These are phyloP conservation scores for Eleutherodactylus coqui DNA, from an alignment of 2,797 vertebrate species.

Conservation along the genomic window DNA sequence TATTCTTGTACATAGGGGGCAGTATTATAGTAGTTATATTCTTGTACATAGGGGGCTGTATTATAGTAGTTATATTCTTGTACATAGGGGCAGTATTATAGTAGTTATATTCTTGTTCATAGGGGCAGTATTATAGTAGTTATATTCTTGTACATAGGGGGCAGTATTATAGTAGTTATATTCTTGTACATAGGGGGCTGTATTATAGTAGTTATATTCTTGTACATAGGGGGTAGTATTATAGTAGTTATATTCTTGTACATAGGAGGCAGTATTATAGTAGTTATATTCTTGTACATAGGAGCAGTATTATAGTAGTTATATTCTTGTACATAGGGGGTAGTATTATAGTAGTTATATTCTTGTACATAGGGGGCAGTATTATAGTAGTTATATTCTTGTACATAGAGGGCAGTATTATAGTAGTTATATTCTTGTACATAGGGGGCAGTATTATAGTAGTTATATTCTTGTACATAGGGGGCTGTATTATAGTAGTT, in stretches of 20 bases:
- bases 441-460: neutral
- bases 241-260: slow-evolving; percentile 15
- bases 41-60: too few species aligned
- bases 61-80: too few species aligned
- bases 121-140: too few species aligned
- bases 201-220: too few species aligned
- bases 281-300: slow-evolving; percentile 6
- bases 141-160: too few species aligned
- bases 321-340: neutral
- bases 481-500: slow-evolving; percentile 1
- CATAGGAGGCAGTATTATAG: slow-evolving; percentile 1
- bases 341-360: slow-evolving; percentile 19
- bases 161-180: too few species aligned
- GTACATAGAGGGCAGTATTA: neutral
- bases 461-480: slow-evolving; percentile 7
- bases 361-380: slow-evolving; percentile 5
- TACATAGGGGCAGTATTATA: too few species aligned
- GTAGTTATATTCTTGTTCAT: too few species aligned
- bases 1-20: too few species aligned
- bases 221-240: neutral
- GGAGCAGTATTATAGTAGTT: neutral
- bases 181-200: too few species aligned
- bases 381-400: slow-evolving; percentile 7
- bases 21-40: too few species aligned
- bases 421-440: neutral